Base-by-base conservation (phyloP, 2,888 invertebrate genomes). In the Cosmia pyralina region DNA sequence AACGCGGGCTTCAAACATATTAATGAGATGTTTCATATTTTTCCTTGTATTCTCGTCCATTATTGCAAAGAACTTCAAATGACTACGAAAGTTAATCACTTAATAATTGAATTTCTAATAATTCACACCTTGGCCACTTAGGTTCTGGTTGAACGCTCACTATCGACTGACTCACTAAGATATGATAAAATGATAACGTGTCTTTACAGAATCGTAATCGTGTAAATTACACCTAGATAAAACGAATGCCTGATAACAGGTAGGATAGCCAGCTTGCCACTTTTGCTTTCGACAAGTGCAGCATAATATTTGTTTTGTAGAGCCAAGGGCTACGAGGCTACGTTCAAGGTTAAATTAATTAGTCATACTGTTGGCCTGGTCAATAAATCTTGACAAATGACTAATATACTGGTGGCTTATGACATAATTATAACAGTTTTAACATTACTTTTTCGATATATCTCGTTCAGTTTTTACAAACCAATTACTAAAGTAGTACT, bases 1-100 rank as follows among this genome's bases (percentile, higher is more conserved):
- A 46, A 81, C 83, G 50, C 91, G 90, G n/a, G 90, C 83, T 87
- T 96, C 96, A 74, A 95, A 96, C 90, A 95, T 92, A 80, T 94
- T 88, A 84, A 96, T 96, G 50, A 95, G 90, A 85, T 92, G 87
- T 64, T 90, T 90, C 92, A 94, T 93, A 76, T 94, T 93, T 68
- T 81, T 90, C 57, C 83, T 87, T 68, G 78, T 79, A 78, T 82
- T 88, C 60, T 72, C 82, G 73, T 89, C 91, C 94, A 94, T 94
- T 78, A 79, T 87, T 62, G 55, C 28, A 77, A 72, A 77, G 53
- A 69, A 75, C 66, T 68, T 60, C 60, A 34, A 72, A 71, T 69
- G 64, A 38, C 44, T 71, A 79, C 75, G 52, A 48, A 34, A 74
- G 19, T 71, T 63, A 72, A 65, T 65, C 72, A 76, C 77, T 15